Base-by-base conservation (phyloP, 2,888 invertebrate genomes). In the Drosophila gaucha region DNA sequence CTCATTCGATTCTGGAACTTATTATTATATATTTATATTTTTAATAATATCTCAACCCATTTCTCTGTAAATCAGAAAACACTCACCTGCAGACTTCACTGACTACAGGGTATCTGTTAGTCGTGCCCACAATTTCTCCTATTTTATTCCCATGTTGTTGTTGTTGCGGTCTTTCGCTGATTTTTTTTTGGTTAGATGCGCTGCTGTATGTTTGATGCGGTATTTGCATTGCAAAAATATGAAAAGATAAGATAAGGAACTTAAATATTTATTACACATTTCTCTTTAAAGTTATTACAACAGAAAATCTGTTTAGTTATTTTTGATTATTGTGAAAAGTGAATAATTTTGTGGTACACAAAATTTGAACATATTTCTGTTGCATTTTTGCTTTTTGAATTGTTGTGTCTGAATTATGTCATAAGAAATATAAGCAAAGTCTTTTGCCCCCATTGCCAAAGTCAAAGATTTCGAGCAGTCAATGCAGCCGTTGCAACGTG, bases 151-250 rank as follows among this genome's bases (percentile, higher is more conserved):
- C n/a, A n/a, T 58, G 55, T 50, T 57, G 35, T 56, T 59, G 20
- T 41, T 66, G 47, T 50, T 54, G 54, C 57, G 14, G 36, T 26
- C 33, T 30, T 38, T 44, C 26, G 41, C 41, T 59, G 62, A 49
- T 58, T 74, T 76, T 39, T 6, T 66, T 68, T 56, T n/a, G n/a
- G 43, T 55, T 56, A 66, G 59, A 14, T 80, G 46, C 65, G 38
- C 49, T 68, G 49, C 55, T 60, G 65, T 56, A 54, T 58, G 63
- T 60, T 67, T 75, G 55, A 66, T 74, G 75, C 51, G 64, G 69
- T 46, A 70, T 73, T 75, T 80, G 75, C 69, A 70, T 82, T 75
- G 26, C 5, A 2, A 24, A 24, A 24, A 41, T 63, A 71, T 44
- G 44, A 54, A 58, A 41, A 74, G 58, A 62, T 66, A 50, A 64